These are phyloP conservation scores for Gryllus longicercus DNA, from an alignment of 2,888 invertebrate genomes.

Conservation along the genomic window DNA sequence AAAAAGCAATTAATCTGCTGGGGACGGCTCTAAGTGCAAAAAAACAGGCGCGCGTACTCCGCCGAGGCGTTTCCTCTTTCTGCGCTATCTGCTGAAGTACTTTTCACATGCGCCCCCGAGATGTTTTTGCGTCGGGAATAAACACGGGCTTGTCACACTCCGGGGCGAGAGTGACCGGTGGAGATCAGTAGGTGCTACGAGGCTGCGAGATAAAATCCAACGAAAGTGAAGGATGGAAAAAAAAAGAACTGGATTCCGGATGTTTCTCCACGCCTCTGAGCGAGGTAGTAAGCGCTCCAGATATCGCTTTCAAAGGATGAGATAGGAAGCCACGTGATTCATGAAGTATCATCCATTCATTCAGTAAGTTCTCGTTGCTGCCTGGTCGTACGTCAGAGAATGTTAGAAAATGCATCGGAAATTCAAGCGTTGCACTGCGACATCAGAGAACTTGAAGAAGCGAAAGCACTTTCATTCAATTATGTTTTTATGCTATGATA, in stretches of 20 bases:
- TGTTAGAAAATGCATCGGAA: too few relatives aligned
- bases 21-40: background rate
- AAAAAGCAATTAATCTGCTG: slow-evolving; percentile 1
- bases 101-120: background rate
- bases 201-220: background rate
- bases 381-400: too few relatives aligned
- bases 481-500: too few relatives aligned
- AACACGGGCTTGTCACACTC: background rate
- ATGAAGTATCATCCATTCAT: too few relatives aligned
- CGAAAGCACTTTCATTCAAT: too few relatives aligned
- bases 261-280: background rate
- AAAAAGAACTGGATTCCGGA: background rate
- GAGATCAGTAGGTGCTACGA: slow-evolving; percentile 17
- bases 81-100: background rate
- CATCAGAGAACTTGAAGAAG: too few relatives aligned
- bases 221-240: background rate
- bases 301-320: slow-evolving; percentile 1
- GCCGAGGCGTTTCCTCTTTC: background rate
- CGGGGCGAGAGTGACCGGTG: background rate
- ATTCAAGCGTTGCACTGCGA: too few relatives aligned
- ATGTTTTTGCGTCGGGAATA: background rate
- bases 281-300: background rate
- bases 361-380: too few relatives aligned
- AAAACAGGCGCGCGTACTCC: background rate
- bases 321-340: background rate